Evolutionary conservation across 2,888 invertebrate species (phyloP).

Genomic region (Blastobasis adustella): DNA sequence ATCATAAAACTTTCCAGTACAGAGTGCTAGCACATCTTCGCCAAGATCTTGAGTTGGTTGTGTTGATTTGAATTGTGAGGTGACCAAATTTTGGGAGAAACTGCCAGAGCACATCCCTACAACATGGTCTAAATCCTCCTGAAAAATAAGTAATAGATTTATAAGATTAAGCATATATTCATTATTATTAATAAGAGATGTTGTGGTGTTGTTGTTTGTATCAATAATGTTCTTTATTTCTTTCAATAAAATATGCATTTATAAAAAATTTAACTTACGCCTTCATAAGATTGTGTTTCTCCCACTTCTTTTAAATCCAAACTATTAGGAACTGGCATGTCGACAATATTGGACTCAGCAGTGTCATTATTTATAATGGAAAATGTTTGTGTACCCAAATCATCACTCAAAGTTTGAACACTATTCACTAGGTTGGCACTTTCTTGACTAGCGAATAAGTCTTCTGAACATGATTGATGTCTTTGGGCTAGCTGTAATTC

Average conservation of each 20-base stretch:
- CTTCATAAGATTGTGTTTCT: conserved; percentile 32
- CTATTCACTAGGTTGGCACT: conserved; percentile 17
- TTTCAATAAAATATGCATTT: not conserved
- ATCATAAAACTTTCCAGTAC: conserved; percentile 75
- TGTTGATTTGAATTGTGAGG: conserved; percentile 33
- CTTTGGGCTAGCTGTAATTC: conserved; percentile 49
- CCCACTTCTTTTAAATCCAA: conserved; percentile 20
- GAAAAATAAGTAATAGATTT: conserved; percentile 9
- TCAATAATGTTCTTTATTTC: not conserved
- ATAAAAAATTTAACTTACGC: conserved; percentile 30
- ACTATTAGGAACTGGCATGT: conserved; percentile 22
- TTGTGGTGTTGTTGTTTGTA: not conserved
- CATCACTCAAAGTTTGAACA: conserved; percentile 13
- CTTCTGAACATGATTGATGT: conserved; percentile 41
- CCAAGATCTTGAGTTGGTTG: conserved; percentile 53
- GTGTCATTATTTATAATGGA: conserved; percentile 34
- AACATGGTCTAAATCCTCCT: conserved; percentile 65
- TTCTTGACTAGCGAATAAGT: conserved; percentile 49
- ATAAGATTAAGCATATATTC: not conserved
- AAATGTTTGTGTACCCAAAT: conserved; percentile 47
- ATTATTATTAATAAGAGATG: not conserved
- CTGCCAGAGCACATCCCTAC: conserved; percentile 75
- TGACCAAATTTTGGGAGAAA: conserved; percentile 54
- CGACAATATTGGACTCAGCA: conserved; percentile 10
- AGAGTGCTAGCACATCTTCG: conserved; percentile 67